Evolutionary conservation across 2,888 invertebrate genomes (phyloP).

Genomic region (Amiota mariae): DNA sequence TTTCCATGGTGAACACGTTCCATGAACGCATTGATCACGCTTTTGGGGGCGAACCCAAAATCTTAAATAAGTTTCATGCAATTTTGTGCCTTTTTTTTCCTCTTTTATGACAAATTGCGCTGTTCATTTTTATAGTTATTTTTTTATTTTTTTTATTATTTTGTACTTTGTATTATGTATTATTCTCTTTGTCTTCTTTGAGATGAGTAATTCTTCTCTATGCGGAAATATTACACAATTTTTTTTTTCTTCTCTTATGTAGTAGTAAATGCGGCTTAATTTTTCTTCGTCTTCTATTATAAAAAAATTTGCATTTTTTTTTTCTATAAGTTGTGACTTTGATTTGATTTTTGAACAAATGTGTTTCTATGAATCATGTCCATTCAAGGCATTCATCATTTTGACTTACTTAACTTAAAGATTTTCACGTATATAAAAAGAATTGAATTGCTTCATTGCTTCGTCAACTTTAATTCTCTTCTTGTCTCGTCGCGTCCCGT

Average conservation of each 20-base stretch:
- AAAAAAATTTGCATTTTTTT: too few relatives aligned
- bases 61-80: neutral
- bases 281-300: too few relatives aligned
- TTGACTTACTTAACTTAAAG: too few relatives aligned
- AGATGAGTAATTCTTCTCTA: neutral
- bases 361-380: too few relatives aligned
- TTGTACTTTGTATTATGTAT: neutral
- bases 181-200: neutral
- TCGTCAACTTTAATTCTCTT: too few relatives aligned
- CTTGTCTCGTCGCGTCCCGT: too few relatives aligned
- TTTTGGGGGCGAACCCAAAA: conserved; percentile 30
- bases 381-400: too few relatives aligned
- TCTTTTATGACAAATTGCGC: neutral
- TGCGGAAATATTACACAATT: too few relatives aligned
- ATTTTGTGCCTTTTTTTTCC: neutral
- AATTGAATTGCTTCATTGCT: too few relatives aligned
- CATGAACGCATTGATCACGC: conserved; percentile 38
- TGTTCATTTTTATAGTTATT: neutral
- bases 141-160: neutral
- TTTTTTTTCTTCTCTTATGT: too few relatives aligned
- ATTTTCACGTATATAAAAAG: too few relatives aligned
- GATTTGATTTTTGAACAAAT: neutral
- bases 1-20: conserved; percentile 25
- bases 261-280: too few relatives aligned
- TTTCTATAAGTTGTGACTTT: neutral